Conservation (phyloP, 2,888 invertebrate genomes). For the Tineola bisselliella region DNA sequence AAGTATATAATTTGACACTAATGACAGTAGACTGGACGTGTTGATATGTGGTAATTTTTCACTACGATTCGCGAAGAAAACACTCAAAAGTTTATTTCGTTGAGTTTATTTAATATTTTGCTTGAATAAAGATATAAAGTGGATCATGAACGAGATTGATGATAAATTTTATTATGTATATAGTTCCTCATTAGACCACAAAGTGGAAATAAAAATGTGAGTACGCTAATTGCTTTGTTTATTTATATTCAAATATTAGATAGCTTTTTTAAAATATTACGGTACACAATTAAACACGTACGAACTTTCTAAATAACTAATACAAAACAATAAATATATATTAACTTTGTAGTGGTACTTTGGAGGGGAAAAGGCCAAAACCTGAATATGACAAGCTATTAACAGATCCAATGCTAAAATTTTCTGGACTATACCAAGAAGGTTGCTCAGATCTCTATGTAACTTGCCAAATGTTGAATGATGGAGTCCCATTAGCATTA, state of each 20-base stretch:
- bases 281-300: too few relatives aligned
- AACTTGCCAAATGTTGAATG: slow-evolving; percentile 84
- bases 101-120: background rate
- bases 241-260: too few relatives aligned
- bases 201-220: slow-evolving; percentile 93
- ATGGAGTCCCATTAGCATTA: slow-evolving; percentile 82
- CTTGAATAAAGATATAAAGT: background rate
- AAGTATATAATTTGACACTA: too few relatives aligned
- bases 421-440: slow-evolving; percentile 87
- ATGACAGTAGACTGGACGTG: too few relatives aligned
- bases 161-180: slow-evolving; percentile 89
- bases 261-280: too few relatives aligned
- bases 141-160: slow-evolving; percentile 75
- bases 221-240: slow-evolving; percentile 29
- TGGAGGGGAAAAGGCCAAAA: slow-evolving; percentile 89
- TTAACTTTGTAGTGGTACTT: slow-evolving; percentile 77
- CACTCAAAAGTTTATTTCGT: too few relatives aligned
- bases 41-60: background rate
- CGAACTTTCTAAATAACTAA: too few relatives aligned
- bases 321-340: too few relatives aligned
- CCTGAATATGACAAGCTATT: slow-evolving; percentile 90
- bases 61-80: background rate
- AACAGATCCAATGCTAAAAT: slow-evolving; percentile 88
- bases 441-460: slow-evolving; percentile 90
- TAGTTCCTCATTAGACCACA: slow-evolving; percentile 88